Evolutionary conservation across 2,888 invertebrate genomes (phyloP).

Genomic region (Cheilosia scutellata): DNA sequence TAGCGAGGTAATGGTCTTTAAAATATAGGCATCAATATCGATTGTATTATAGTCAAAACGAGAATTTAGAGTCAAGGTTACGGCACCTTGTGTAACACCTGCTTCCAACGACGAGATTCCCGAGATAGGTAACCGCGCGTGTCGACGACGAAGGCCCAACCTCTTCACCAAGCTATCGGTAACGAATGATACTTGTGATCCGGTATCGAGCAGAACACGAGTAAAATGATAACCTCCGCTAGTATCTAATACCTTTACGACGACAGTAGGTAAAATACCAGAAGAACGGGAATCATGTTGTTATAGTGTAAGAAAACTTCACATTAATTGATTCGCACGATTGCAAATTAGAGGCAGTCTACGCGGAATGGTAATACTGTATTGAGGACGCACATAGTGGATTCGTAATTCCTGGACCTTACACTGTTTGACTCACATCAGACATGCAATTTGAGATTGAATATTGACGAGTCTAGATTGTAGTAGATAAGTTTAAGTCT

Average conservation of each 20-base stretch:
- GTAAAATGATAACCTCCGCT: not conserved
- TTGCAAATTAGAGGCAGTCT: no score
- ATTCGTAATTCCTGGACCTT: no score
- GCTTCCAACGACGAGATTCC: conserved; percentile 11
- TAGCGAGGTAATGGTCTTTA: conserved; percentile 2
- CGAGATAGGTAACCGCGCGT: conserved; percentile 6
- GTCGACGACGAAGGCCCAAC: conserved; percentile 12
- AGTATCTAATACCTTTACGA: not conserved
- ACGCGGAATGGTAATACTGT: no score
- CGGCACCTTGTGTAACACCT: not conserved
- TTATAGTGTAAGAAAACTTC: no score
- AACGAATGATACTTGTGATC: conserved; percentile 3
- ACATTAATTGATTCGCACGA: no score
- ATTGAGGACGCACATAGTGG: no score
- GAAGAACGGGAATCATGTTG: not conserved
- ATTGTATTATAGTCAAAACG: not conserved
- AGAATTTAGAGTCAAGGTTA: not conserved
- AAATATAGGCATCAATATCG: conserved; percentile 6
- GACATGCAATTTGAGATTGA: no score
- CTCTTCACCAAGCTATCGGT: not conserved
- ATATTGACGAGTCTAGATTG: no score
- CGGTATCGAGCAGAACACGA: conserved; percentile 13
- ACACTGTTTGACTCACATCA: no score
- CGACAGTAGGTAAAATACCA: conserved; percentile 3
- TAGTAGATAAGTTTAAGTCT: no score